A percentile compares a stretch with the other conserved stretches of the same genome.
phyloP scores from a whole-genome alignment of 2,888 invertebrate genomes.

The Tethea ocularis region DNA sequence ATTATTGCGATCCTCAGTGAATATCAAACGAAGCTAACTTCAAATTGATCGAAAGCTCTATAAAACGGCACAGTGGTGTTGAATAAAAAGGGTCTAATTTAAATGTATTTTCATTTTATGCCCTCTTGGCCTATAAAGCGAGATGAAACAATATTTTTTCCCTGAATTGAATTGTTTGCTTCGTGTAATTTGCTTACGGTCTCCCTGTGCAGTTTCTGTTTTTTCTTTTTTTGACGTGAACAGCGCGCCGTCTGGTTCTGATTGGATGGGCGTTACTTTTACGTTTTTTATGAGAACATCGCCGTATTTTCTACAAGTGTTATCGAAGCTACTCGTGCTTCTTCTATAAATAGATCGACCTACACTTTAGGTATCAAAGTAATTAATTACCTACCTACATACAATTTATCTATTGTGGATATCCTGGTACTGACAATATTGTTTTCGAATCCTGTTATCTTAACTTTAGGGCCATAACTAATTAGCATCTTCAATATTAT shows the following conservation, averaged over 20 bases:
- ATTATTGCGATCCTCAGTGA: conserved; percentile 23
- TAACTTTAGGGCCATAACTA: background rate
- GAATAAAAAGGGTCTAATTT: conserved; percentile 35
- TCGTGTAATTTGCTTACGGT: conserved; percentile 9
- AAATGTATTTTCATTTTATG: conserved; percentile 22
- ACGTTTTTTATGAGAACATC: background rate
- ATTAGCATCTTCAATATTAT: background rate
- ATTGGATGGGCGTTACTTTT: background rate
- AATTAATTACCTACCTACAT: background rate
- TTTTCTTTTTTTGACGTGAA: conserved; percentile 1
- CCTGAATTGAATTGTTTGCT: conserved; percentile 2
- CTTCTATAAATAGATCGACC: background rate
- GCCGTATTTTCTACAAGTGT: background rate
- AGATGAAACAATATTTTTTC: conserved; percentile 11
- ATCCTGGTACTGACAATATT: background rate
- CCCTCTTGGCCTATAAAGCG: conserved; percentile 2
- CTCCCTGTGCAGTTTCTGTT: background rate
- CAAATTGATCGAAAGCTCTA: conserved; percentile 27
- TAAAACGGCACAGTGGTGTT: conserved; percentile 19
- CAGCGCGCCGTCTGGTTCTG: background rate
- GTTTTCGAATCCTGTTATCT: background rate
- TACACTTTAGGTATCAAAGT: background rate
- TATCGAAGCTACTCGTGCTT: background rate
- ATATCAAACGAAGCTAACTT: conserved; percentile 23
- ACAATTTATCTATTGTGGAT: background rate